Evolutionary conservation across 2,113 vertebrate species (phyloP), one percentile per base, ranked within the genome.

Genomic region (Elachura formosa): DNA sequence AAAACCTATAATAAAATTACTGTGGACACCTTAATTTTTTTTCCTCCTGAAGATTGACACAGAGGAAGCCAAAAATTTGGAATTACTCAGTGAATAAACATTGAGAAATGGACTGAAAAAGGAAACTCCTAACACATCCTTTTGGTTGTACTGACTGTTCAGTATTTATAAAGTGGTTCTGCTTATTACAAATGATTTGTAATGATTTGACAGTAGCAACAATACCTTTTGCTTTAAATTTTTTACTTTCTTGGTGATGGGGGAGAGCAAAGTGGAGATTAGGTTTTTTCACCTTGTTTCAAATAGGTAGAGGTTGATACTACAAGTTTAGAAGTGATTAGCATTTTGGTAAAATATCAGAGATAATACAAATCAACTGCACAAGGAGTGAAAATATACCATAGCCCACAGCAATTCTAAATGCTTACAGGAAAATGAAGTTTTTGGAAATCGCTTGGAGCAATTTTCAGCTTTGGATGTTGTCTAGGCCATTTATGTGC

Each of bases 11-110:
- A 86, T 94, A 86, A 93, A 96, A 93, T 83, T 67, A 74, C 88
- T 77, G 46, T 87, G 69, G 67, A 95, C 71, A 95, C 87, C 87
- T 89, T 89, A 10, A 24, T 84, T 93, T 90, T 68, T 64, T 66
- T 45, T 36, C 1, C 14, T 21, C 12, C 52, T 43, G n/a, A 89
- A 91, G 86, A 75, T 0, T 72, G 80, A 79, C 73, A 62, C 22
- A 84, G 56, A 89, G 31, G n/a, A 93, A 89, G 77, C 80, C 48
- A 95, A 90, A 92, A 96, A 69, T 91, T 90, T 78, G 21, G 18
- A 54, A 85, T 87, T 93, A 87, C 67, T 92, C 75, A 85, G 82
- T 91, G 85, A 89, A 90, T 85, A 94, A 96, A 88, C 72, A 94
- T 24, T 73, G 94, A 93, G 78, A 83, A 96, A 80, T 36, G 41